Conservation (phyloP, 2,113 vertebrate species). For the Daubentonia madagascariensis region DNA sequence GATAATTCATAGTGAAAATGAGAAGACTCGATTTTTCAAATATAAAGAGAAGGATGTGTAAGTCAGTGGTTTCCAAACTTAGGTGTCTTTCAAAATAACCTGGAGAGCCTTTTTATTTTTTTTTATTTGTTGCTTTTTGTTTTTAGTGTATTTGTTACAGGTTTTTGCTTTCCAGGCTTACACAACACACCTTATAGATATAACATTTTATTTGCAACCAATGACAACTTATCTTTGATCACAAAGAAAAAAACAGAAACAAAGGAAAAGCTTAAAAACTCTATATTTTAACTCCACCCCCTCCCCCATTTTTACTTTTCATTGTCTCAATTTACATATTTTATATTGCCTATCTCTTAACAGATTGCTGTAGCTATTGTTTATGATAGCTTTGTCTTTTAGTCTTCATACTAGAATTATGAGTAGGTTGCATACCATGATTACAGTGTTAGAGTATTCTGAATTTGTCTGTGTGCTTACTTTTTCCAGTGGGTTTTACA, state of each 20-base stretch:
- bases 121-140: not conserved
- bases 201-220: not conserved
- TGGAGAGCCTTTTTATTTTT: not conserved
- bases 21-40: not conserved
- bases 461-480: not conserved
- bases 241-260: not conserved
- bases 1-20: not conserved
- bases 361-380: not conserved
- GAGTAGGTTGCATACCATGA: not conserved
- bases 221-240: not conserved
- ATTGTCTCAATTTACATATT: not conserved
- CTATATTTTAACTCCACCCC: not conserved
- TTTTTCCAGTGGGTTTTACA: not conserved
- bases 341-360: not conserved
- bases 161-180: not conserved
- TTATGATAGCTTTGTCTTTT: not conserved
- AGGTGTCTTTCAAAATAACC: not conserved
- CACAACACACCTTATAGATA: not conserved
- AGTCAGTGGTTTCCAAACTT: not conserved
- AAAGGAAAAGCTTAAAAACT: not conserved
- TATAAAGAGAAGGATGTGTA: not conserved
- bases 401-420: not conserved
- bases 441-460: not conserved
- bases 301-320: not conserved
- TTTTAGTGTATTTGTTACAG: not conserved